phyloP scores from a whole-genome alignment of 1,140 invertebrate species.

The Epicauta chinensis region DNA sequence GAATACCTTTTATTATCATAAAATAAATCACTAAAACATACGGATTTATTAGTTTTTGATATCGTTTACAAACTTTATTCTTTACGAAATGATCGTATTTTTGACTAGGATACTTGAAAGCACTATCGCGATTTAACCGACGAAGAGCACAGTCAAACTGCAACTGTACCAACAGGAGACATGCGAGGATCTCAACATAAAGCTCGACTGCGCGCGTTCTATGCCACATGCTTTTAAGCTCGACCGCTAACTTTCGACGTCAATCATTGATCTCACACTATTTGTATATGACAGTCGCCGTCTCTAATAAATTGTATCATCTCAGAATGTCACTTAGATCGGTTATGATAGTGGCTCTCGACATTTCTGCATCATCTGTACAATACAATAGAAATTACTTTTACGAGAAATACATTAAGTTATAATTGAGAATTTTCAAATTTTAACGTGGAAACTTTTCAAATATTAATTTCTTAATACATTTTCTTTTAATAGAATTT shows the following conservation, averaged over 20 bases:
- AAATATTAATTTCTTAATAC: too few relatives aligned
- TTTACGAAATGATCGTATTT: too few relatives aligned
- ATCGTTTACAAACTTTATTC: too few relatives aligned
- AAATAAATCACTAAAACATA: constrained; percentile 12
- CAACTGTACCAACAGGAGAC: constrained; percentile 24
- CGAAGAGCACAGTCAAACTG: constrained; percentile 20
- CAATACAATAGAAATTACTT: too few relatives aligned
- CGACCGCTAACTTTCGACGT: constrained; percentile 29
- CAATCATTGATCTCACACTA: constrained; percentile 30
- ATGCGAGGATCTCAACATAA: constrained; percentile 13
- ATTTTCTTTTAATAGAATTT: too few relatives aligned
- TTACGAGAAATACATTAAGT: too few relatives aligned
- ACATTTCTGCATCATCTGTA: too few relatives aligned
- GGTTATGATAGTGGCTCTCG: too few relatives aligned
- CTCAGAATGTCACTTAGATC: constrained; percentile 4
- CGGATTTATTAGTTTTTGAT: too few relatives aligned
- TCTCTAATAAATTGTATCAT: constrained; percentile 14
- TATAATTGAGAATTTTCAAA: too few relatives aligned
- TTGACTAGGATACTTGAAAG: too few relatives aligned
- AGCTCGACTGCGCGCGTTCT: constrained; percentile 18
- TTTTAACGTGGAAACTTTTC: too few relatives aligned
- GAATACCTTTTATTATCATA: not conserved
- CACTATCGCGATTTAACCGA: constrained; percentile 10
- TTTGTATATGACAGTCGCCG: constrained; percentile 24
- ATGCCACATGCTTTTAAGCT: constrained; percentile 27